Base-by-base conservation (phyloP, 2,888 invertebrate species). In the Coremacera marginata region DNA sequence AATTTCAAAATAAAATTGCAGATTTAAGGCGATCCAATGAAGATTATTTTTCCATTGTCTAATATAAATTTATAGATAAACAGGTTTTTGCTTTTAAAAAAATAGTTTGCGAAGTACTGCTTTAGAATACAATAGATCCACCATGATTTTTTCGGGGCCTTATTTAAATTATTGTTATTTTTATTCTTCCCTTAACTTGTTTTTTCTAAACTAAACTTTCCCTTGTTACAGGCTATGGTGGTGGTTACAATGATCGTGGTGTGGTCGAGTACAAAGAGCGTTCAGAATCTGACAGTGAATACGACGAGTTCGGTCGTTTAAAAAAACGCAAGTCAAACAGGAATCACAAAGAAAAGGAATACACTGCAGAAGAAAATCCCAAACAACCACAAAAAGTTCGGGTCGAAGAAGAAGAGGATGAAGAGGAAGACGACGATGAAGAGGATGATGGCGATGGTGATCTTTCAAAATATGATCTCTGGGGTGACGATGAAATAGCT, bases 191-290 rank as follows among this genome's bases (percentile, higher is more conserved):
- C 37, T 65, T 5, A n/a, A 37, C 22, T 68, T 68, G 31, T 49
- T 22, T 68, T 51, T 22, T 0, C 27, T 65, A 31, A 60, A 31
- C 34, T 37, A 9, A 71, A 44, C 5, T 51, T 14, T 31, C 7
- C n/a, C 70, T n/a, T 55, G 9, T 76, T 74, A 8, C 67, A 90
- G 94, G 94, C 16, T 96, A 95, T 84, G 96, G 96, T 55, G 96
- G 96, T 72, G 96, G 96, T 37, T 98, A 98, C 89, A 98, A 98
- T 91, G 98, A 99, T 88, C 92, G 98, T 78, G 98, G 97, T 70
- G 93, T 95, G 5, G 98, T 99, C 1, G 99, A 99, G 88, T 99
- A 99, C 87, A 95, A 97, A 82, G 94, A 96, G 84, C 91, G 96
- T 70, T 94, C 95, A 11, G 95, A 96, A 44, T 95, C 95, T 4